Evolutionary conservation across 2,113 vertebrate genomes (phyloP).

Genomic region (Cyanoramphus novaezelandiae): DNA sequence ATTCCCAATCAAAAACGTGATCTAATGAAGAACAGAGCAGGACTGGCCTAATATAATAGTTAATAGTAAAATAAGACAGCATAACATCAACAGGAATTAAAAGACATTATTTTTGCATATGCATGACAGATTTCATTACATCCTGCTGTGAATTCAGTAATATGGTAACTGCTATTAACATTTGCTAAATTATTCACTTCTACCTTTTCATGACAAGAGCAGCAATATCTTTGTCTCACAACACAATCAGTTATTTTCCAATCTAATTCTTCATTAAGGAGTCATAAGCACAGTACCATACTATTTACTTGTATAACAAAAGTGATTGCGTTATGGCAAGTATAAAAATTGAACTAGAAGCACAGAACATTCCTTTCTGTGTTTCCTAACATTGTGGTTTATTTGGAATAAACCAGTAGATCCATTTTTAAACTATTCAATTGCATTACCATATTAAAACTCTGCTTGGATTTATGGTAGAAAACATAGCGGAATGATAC

Average conservation of each 20-base stretch:
- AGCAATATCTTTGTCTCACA: conserved; percentile 39
- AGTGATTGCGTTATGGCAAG: not conserved
- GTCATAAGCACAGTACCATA: not conserved
- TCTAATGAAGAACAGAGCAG: conserved; percentile 47
- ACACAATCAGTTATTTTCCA: conserved; percentile 72
- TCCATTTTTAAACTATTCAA: not conserved
- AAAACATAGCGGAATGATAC: not conserved
- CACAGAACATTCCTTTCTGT: not conserved
- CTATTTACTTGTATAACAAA: not conserved
- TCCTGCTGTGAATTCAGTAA: conserved; percentile 42
- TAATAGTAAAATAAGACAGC: not conserved
- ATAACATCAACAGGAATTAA: conserved; percentile 16
- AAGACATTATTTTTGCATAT: conserved; percentile 43
- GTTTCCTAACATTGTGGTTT: not conserved
- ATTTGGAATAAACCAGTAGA: not conserved
- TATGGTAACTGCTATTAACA: conserved; percentile 60
- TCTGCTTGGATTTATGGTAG: not conserved
- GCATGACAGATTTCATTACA: conserved; percentile 66
- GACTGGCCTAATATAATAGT: not conserved
- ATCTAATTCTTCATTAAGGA: conserved; percentile 63
- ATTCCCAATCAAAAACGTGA: conserved; percentile 7
- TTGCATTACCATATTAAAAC: not conserved
- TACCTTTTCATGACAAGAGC: conserved; percentile 72
- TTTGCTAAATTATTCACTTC: conserved; percentile 73
- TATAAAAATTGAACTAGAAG: conserved; percentile 13